A percentile compares a stretch with the other conserved stretches of the same genome.
Conservation (phyloP, 2,888 invertebrate genomes). For the Lapara coniferarum region DNA sequence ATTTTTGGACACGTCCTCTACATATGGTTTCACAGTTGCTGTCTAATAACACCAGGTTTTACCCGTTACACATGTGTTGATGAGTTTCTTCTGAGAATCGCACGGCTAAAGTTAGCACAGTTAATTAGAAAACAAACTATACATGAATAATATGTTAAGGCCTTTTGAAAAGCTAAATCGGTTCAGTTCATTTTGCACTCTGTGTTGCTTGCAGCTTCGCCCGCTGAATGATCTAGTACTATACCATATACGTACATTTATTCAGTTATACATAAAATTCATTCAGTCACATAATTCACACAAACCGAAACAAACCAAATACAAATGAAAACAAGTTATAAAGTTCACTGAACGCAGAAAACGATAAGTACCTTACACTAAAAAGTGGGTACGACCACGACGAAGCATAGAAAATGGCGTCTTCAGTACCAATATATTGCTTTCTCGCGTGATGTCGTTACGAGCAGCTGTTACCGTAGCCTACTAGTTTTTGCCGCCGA, state of each 20-base stretch:
- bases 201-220: too few species aligned
- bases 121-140: not conserved
- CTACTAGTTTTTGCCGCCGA: slow-evolving; percentile 70
- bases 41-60: slow-evolving; percentile 4
- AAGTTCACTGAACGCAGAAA: slow-evolving; percentile 12
- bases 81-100: not conserved
- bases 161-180: too few species aligned
- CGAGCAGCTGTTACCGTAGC: slow-evolving; percentile 67
- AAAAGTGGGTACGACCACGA: slow-evolving; percentile 23
- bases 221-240: too few species aligned
- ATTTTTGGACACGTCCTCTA: not conserved
- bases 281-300: not conserved
- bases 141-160: too few species aligned
- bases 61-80: not conserved
- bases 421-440: slow-evolving; percentile 79
- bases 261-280: not conserved
- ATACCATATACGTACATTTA: too few species aligned
- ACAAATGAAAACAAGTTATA: slow-evolving; percentile 20
- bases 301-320: not conserved
- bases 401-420: slow-evolving; percentile 65
- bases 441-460: slow-evolving; percentile 81
- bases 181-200: too few species aligned
- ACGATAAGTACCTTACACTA: slow-evolving; percentile 21
- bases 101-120: not conserved
- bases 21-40: slow-evolving; percentile 6